Evolutionary conservation across 2,888 invertebrate genomes (phyloP).

Genomic region (Ypsolopha scabrella): DNA sequence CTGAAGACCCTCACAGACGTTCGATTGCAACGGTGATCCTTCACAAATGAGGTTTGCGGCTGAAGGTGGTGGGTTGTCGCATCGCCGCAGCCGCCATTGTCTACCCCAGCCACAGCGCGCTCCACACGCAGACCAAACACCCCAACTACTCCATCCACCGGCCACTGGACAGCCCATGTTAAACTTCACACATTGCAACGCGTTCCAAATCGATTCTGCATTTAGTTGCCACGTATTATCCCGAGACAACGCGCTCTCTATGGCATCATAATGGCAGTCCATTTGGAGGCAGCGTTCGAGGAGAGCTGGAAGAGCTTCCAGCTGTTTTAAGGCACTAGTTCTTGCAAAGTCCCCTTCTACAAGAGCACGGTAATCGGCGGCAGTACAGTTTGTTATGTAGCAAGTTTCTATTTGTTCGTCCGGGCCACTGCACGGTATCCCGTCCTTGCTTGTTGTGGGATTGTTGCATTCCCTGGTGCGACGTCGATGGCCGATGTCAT

Average conservation of each 20-base stretch:
- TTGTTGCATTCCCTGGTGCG: slow-evolving; percentile 50
- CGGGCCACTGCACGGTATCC: slow-evolving; percentile 45
- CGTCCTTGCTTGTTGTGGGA: slow-evolving; percentile 51
- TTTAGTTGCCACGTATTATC: slow-evolving; percentile 53
- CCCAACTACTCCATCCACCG: slow-evolving; percentile 57
- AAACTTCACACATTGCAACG: slow-evolving; percentile 61
- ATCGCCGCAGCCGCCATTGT: slow-evolving; percentile 45
- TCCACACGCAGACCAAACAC: slow-evolving; percentile 49
- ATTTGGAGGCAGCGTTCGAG: slow-evolving; percentile 51
- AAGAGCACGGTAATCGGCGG: slow-evolving; percentile 42
- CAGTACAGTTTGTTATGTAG: slow-evolving; percentile 47
- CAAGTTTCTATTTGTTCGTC: slow-evolving; percentile 48
- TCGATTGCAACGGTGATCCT: slow-evolving; percentile 38
- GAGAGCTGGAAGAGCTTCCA: slow-evolving; percentile 48
- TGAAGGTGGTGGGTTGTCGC: slow-evolving; percentile 52
- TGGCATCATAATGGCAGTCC: slow-evolving; percentile 53
- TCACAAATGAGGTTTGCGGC: slow-evolving; percentile 31
- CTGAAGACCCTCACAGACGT: slow-evolving; percentile 48
- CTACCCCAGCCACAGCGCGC: slow-evolving; percentile 49
- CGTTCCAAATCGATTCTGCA: slow-evolving; percentile 55
- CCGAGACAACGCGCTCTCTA: slow-evolving; percentile 37
- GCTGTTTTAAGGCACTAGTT: slow-evolving; percentile 36
- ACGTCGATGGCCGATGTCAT: slow-evolving; percentile 44
- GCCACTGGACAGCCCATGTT: slow-evolving; percentile 58
- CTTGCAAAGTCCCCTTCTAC: slow-evolving; percentile 38